phyloP scores from a whole-genome alignment of 2,797 vertebrate genomes.

The Benthosema pterotum region DNA sequence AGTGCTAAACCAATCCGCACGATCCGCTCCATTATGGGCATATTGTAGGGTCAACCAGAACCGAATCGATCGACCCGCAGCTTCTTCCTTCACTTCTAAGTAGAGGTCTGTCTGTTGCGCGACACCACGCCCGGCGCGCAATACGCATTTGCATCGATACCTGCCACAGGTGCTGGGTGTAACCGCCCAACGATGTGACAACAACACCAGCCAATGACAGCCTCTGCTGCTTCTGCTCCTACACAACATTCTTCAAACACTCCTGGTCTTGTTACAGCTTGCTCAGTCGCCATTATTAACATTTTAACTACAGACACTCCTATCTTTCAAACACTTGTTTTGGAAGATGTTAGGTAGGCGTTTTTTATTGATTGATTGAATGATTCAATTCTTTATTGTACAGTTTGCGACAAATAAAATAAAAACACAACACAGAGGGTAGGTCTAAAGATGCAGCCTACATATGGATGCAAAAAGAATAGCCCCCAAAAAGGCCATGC shows the following conservation, averaged over 20 bases:
- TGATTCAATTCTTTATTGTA: too few species aligned
- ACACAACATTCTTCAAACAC: conserved; percentile 26
- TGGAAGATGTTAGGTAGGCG: not conserved
- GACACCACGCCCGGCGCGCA: not conserved
- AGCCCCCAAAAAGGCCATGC: too few species aligned
- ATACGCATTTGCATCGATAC: conserved; percentile 38
- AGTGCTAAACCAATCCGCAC: not conserved
- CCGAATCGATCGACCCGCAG: too few species aligned
- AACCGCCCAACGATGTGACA: conserved; percentile 40
- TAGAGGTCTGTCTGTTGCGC: not conserved
- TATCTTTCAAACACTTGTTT: not conserved
- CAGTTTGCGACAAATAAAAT: too few species aligned
- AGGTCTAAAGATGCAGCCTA: too few species aligned
- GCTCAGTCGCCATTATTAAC: conserved; percentile 3
- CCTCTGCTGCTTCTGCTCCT: too few species aligned
- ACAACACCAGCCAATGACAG: conserved; percentile 49
- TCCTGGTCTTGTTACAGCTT: conserved; percentile 38
- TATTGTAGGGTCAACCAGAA: not conserved
- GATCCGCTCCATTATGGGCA: conserved; percentile 31
- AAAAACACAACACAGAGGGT: too few species aligned
- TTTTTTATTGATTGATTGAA: too few species aligned
- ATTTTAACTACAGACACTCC: not conserved
- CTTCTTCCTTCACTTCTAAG: not conserved
- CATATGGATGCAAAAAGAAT: too few species aligned
- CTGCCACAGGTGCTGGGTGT: conserved; percentile 14